Conservation (phyloP, 2,888 invertebrate genomes). For the Mesoligia furuncula region DNA sequence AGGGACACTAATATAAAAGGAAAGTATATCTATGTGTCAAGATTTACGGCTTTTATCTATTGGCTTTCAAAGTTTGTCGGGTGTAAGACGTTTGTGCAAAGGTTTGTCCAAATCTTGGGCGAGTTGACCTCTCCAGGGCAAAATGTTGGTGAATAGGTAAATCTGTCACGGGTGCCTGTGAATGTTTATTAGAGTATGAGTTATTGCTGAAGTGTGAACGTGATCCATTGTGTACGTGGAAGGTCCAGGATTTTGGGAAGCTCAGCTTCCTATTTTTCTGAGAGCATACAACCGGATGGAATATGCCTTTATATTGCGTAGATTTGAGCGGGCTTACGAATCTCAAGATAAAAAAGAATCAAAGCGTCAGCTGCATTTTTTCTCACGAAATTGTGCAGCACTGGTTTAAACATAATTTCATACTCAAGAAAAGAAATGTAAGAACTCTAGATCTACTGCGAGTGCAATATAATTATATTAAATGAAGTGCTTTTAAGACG, state of each 20-base stretch:
- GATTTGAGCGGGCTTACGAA: conserved; percentile 17
- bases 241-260: conserved; percentile 35
- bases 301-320: conserved; percentile 38
- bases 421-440: not conserved
- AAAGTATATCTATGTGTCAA: conserved; percentile 53
- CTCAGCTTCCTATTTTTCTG: conserved; percentile 30
- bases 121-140: conserved; percentile 1
- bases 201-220: conserved; percentile 51
- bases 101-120: conserved; percentile 38
- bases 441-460: not conserved
- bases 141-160: conserved; percentile 39
- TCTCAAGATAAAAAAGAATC: conserved; percentile 10
- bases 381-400: conserved; percentile 11
- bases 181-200: conserved; percentile 58
- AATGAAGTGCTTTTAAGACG: not conserved
- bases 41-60: conserved; percentile 66
- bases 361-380: conserved; percentile 11
- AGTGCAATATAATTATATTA: not conserved
- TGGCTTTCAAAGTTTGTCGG: conserved; percentile 56
- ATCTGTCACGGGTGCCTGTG: conserved; percentile 46
- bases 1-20: conserved; percentile 41
- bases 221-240: conserved; percentile 42
- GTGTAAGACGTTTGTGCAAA: conserved; percentile 36
- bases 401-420: not conserved
- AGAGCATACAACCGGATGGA: conserved; percentile 17